Evolutionary conservation across 2,797 vertebrate genomes (phyloP), one percentile per base, ranked within the genome.

Genomic region (Acrossocheilus fasciatus): DNA sequence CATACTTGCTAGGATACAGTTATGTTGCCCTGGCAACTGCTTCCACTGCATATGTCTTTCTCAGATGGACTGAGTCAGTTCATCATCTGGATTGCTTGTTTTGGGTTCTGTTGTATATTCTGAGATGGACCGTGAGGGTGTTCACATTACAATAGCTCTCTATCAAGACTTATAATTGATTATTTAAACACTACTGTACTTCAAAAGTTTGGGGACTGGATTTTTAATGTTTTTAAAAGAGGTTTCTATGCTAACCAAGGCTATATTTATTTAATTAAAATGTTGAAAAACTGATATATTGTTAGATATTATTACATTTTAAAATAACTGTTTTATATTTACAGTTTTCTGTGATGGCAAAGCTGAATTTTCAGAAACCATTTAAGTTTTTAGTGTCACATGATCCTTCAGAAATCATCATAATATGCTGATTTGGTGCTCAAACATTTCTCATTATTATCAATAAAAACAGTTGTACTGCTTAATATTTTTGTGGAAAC

Each of bases 1-100:
- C 88, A 68, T 57, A 14, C 26, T 39, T 12, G 62, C 78, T 50
- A 64, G 70, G 50, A 91, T 85, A 75, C 84, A 2, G 85, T 70
- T 78, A 77, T 84, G 92, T 93, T 93, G 92, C 93, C 93, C 84
- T 91, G 90, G 93, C 89, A 94, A 94, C 93, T 69, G 91, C 69
- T 87, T 82, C 84, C 34, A 85, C 26, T 8, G 76, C 75, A 85
- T 72, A 20, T 10, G 43, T 69, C 83, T 84, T 39, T n/a, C 23
- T 43, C 74, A 69, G 57, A 84, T 26, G 39, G 41, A 62, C 41
- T 59, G 39, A 83, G 52, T 62, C 73, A 76, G 59, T 23, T 79
- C 23, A 54, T 52, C 62, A 68, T 45, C 59, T 68, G 59, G 36
- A 76, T 50, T 50, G 15, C 23, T 68, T 30, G 83, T 43, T 84